Conservation (phyloP, 2,888 invertebrate species). For the Aplocera efformata region DNA sequence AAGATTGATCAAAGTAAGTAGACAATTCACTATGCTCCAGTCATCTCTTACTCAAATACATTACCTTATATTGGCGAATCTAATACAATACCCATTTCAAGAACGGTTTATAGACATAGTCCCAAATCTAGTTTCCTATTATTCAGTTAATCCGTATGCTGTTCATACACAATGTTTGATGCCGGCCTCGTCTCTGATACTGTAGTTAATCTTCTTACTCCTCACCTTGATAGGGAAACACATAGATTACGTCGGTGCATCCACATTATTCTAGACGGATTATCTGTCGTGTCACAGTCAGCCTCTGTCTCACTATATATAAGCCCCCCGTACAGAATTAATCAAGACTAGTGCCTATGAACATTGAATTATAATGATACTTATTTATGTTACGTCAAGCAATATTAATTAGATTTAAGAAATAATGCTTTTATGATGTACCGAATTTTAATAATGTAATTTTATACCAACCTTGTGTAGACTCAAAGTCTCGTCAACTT, state of each 20-base stretch:
- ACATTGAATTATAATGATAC: constrained; percentile 20
- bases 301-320: constrained; percentile 42
- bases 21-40: constrained; percentile 1
- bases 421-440: constrained; percentile 8
- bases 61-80: constrained; percentile 4
- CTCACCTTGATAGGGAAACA: constrained; percentile 49
- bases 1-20: no score
- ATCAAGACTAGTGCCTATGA: constrained; percentile 32
- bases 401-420: constrained; percentile 11
- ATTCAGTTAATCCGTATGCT: constrained; percentile 29
- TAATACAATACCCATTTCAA: constrained; percentile 9
- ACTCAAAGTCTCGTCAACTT: constrained; percentile 19
- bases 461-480: constrained; percentile 6
- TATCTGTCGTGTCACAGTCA: constrained; percentile 50
- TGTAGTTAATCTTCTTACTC: constrained; percentile 56
- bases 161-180: constrained; percentile 29
- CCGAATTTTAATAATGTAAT: constrained; percentile 11
- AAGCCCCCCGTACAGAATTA: constrained; percentile 44
- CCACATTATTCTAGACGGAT: constrained; percentile 54
- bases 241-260: constrained; percentile 55
- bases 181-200: constrained; percentile 30
- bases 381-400: constrained; percentile 10
- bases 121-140: constrained; percentile 22
- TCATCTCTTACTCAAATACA: constrained; percentile 2
- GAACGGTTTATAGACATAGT: constrained; percentile 9